Percentiles rank a stretch among this genome's conserved stretches.
Evolutionary conservation across 2,797 vertebrate species (phyloP).

Genomic region (Carduelis carduelis): DNA sequence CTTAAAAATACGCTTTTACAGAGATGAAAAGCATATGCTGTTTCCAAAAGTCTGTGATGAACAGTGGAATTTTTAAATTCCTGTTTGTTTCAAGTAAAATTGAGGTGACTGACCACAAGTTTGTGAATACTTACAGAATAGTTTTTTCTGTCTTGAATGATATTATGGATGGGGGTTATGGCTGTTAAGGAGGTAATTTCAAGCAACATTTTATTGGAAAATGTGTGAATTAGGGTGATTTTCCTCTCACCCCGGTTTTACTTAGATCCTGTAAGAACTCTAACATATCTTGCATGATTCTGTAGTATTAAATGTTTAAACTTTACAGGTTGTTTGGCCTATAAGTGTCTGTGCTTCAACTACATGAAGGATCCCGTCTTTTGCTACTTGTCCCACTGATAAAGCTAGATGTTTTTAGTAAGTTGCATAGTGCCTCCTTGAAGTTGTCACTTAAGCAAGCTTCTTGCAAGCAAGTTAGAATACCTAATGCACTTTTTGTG

Average conservation of each 20-base stretch:
- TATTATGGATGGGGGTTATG: not conserved
- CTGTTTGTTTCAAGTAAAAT: not conserved
- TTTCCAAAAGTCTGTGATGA: not conserved
- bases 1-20: not conserved
- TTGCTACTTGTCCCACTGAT: not conserved
- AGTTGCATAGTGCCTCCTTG: not conserved
- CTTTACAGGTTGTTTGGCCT: not conserved
- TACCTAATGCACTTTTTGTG: not conserved
- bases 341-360: not conserved
- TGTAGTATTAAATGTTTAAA: not conserved
- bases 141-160: not conserved
- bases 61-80: not conserved
- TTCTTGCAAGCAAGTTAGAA: not conserved
- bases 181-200: not conserved
- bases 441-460: not conserved
- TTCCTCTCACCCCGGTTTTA: accelerated
- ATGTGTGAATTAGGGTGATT: not conserved
- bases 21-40: not conserved
- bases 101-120: not conserved
- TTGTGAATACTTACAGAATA: not conserved
- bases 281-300: not conserved
- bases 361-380: not conserved
- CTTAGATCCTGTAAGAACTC: not conserved
- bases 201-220: not conserved
- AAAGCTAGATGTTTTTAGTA: not conserved